Evolutionary conservation across 2,797 vertebrate genomes (phyloP).

Genomic region (Setipinna tenuifilis): DNA sequence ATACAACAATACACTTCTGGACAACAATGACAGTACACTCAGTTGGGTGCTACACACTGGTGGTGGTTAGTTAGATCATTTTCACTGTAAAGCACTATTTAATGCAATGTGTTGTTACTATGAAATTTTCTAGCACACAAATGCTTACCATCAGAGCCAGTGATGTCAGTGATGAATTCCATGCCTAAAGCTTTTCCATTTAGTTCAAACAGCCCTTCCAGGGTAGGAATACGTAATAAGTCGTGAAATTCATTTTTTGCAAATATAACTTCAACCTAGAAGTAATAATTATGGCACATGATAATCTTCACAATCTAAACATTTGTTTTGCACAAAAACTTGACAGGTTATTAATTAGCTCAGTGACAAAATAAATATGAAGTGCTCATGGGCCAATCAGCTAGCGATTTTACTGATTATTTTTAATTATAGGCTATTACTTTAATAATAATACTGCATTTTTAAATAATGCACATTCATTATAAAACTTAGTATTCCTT

Average conservation of each 20-base stretch:
- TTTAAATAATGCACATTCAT: no score
- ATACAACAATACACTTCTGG: neutral
- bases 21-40: no score
- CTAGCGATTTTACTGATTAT: neutral
- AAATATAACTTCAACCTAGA: slow-evolving; percentile 80
- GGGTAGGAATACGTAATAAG: slow-evolving; percentile 78
- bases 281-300: neutral
- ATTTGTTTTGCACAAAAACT: neutral
- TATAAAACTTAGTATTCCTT: neutral
- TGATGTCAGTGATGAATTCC: slow-evolving; percentile 78
- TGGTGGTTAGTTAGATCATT: no score
- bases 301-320: neutral
- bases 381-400: neutral
- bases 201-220: slow-evolving; percentile 74
- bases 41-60: no score
- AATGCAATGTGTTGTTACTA: no score
- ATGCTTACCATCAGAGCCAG: neutral
- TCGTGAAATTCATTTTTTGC: slow-evolving; percentile 78
- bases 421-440: no score
- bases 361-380: neutral
- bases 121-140: neutral
- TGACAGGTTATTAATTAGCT: neutral
- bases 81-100: no score
- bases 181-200: slow-evolving; percentile 83
- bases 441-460: no score